Evolutionary conservation across 1,140 invertebrate species (phyloP).

Genomic region (Polypedilum vanderplanki): DNA sequence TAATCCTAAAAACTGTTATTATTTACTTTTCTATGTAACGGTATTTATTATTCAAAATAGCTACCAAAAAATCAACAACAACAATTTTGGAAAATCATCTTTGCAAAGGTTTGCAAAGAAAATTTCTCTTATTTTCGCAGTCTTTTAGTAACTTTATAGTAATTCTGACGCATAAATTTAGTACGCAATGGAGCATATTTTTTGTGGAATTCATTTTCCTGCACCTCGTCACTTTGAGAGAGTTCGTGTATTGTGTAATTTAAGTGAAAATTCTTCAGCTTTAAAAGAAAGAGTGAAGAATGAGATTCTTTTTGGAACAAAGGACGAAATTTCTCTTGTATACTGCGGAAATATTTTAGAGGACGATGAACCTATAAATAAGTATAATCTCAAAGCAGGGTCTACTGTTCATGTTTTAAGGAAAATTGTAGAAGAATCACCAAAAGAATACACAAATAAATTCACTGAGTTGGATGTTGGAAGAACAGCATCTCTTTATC

Average conservation of each 20-base stretch:
- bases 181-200: not conserved
- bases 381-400: not conserved
- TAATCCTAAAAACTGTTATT: too few species aligned
- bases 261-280: not conserved
- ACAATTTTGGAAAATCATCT: not conserved
- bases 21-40: too few species aligned
- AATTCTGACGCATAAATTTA: not conserved
- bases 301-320: not conserved
- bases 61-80: not conserved
- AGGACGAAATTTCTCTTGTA: not conserved
- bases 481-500: not conserved
- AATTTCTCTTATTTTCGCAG: not conserved
- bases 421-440: not conserved
- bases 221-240: not conserved
- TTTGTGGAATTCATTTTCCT: not conserved
- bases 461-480: not conserved
- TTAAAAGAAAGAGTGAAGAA: slow-evolving; percentile 4
- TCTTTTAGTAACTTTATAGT: not conserved
- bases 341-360: not conserved
- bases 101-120: too few species aligned
- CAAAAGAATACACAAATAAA: not conserved
- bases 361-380: slow-evolving; percentile 5
- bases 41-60: too few species aligned
- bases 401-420: slow-evolving; percentile 10
- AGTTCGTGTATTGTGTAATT: not conserved